Conservation (phyloP, 2,113 vertebrate species). For the Muntiacus muntjak region DNA sequence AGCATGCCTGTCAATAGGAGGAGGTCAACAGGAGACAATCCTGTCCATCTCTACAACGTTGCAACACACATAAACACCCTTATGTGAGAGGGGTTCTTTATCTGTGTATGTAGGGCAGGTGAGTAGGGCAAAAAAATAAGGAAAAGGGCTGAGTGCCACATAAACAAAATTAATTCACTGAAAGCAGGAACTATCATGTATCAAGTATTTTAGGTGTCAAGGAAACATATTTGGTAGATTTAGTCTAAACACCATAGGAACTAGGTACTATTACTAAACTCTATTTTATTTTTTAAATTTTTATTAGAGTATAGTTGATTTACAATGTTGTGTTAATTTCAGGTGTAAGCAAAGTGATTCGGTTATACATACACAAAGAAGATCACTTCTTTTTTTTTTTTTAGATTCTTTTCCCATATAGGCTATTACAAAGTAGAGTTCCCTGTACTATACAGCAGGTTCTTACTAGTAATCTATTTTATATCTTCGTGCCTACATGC, state of each 20-base stretch:
- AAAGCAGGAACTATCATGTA: background rate
- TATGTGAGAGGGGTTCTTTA: background rate
- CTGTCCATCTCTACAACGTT: background rate
- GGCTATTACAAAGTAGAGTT: background rate
- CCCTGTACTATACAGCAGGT: background rate
- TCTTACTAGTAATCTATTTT: background rate
- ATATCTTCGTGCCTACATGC: background rate
- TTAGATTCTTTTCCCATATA: background rate
- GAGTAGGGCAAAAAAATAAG: background rate
- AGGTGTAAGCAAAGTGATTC: background rate
- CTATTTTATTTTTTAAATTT: background rate
- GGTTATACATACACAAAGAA: background rate
- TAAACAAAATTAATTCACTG: background rate
- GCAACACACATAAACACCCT: background rate
- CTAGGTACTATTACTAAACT: background rate
- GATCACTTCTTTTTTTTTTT: background rate
- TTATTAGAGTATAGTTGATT: background rate
- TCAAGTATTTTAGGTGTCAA: background rate
- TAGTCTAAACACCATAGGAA: background rate
- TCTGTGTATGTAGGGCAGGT: background rate
- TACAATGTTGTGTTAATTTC: background rate
- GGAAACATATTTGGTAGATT: background rate
- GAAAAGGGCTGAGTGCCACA: background rate
- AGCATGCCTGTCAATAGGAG: background rate
- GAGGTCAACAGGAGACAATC: background rate